Evolutionary conservation across 2,888 invertebrate genomes (phyloP), one percentile per base, ranked within the genome.

Genomic region (Eubasilissa splendida): DNA sequence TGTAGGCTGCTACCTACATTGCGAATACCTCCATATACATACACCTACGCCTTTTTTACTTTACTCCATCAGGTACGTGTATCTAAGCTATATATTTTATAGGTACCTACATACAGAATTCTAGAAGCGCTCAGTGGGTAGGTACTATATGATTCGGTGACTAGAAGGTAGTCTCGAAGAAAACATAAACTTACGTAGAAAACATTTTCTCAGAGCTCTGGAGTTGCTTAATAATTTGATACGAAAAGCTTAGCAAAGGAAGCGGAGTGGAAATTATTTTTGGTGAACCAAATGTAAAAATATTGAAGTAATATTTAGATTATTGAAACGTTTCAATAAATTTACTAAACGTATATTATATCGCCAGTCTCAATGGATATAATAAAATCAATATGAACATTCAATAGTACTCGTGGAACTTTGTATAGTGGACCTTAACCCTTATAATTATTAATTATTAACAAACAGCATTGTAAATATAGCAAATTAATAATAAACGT

Each of bases 171-270:
- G 54, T 73, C 71, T 58, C 12, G 42, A 33, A 73, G 71, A 56
- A 73, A 56, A 73, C 71, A 73, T 73, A 73, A 73, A 73, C 33
- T 73, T 73, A 2, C 71, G 12, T 31, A 33, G 56, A 73, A 73
- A 73, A 73, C 56, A 73, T 73, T 56, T 73, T 56, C 56, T 50
- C 11, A 31, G 42, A 7, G 10, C 11, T 10, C 70, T 33, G 11
- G 42, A 31, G 22, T 73, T 54, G 42, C 33, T 73, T 73, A 73
- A 73, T 73, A 73, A 73, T 73, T 73, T 73, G 71, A 42, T 73
- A 73, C 58, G 14, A 14, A 14, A 68, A 68, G 50, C 68, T 14
- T 12, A 12, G 58, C 58, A 73, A 68, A 58, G 54, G 58, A 73
- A 31, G 71, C 56, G 31, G 58, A 4, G 70, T 70, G 70, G 14